phyloP scores from a whole-genome alignment of 2,888 invertebrate genomes.

The Lithophane semibrunnea region DNA sequence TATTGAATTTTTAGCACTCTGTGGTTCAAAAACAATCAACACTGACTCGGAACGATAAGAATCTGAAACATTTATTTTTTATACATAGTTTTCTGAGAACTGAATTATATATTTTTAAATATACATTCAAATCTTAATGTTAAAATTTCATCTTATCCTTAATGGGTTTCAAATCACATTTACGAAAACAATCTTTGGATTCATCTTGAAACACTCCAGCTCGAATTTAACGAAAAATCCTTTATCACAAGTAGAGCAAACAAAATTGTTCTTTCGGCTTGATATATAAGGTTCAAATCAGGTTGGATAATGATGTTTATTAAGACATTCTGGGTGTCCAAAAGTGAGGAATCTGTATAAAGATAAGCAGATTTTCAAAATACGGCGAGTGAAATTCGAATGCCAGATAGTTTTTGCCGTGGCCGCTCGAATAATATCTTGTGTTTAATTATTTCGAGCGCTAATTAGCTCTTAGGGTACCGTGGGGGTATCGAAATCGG shows the following conservation, averaged over 20 bases:
- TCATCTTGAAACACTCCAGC: slow-evolving; percentile 86
- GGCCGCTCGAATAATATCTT: slow-evolving; percentile 77
- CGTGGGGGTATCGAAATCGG: slow-evolving; percentile 30
- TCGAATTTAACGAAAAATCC: slow-evolving; percentile 66
- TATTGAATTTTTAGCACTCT: neutral
- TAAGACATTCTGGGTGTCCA: slow-evolving; percentile 57
- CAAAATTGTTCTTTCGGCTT: slow-evolving; percentile 8
- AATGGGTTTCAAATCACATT: slow-evolving; percentile 72
- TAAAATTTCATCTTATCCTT: slow-evolving; percentile 83
- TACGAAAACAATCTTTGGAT: slow-evolving; percentile 82
- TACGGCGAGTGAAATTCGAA: slow-evolving; percentile 87
- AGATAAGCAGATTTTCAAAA: slow-evolving; percentile 88
- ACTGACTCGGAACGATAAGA: slow-evolving; percentile 23
- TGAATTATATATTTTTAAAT: slow-evolving; percentile 61
- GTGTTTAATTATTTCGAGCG: slow-evolving; percentile 84
- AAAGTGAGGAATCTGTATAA: slow-evolving; percentile 76
- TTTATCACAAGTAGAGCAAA: neutral
- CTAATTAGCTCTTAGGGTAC: slow-evolving; percentile 83
- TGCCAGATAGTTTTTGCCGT: slow-evolving; percentile 85
- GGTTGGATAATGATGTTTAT: slow-evolving; percentile 30
- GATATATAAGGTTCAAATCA: slow-evolving; percentile 34
- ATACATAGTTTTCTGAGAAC: slow-evolving; percentile 51
- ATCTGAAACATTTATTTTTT: slow-evolving; percentile 30
- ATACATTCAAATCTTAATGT: slow-evolving; percentile 73
- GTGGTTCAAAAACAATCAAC: slow-evolving; percentile 12